These are phyloP conservation scores for Platycercus adscitus DNA, from an alignment of 2,113 vertebrate species.

Conservation along the genomic window DNA sequence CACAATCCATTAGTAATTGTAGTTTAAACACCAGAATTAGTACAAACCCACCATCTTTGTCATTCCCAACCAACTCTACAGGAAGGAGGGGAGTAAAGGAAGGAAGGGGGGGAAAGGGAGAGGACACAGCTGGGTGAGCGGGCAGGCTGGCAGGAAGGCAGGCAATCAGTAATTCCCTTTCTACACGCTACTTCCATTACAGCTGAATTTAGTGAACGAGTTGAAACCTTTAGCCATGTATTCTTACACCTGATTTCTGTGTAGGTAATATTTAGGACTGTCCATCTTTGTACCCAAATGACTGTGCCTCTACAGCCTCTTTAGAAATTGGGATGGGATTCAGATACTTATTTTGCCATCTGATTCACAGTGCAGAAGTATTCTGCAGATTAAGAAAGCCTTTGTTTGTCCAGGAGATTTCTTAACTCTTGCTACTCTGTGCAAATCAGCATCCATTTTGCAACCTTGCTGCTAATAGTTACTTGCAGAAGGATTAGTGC, in stretches of 20 bases:
- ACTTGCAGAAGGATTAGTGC: constrained; percentile 33
- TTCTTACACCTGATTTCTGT: background rate
- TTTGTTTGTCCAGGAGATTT: background rate
- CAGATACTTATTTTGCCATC: background rate
- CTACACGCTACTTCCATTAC: background rate
- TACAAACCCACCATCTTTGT: background rate
- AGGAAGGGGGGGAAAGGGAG: too few relatives aligned
- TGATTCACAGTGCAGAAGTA: background rate
- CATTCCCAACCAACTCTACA: background rate
- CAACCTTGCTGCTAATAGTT: constrained; percentile 24
- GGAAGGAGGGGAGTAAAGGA: background rate
- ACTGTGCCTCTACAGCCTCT: background rate
- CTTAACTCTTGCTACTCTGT: constrained; percentile 19
- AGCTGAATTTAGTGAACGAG: background rate
- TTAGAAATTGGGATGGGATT: background rate
- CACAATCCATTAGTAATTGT: background rate
- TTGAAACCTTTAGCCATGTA: background rate
- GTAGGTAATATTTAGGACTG: background rate
- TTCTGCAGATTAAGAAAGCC: background rate
- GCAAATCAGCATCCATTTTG: constrained; percentile 44
- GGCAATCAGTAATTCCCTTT: background rate
- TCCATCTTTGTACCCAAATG: background rate
- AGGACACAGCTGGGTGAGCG: too few relatives aligned
- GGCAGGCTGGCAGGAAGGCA: background rate
- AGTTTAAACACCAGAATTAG: background rate